Evolutionary conservation across 1,140 invertebrate genomes (phyloP).

Genomic region (Aphaenogaster floridana): DNA sequence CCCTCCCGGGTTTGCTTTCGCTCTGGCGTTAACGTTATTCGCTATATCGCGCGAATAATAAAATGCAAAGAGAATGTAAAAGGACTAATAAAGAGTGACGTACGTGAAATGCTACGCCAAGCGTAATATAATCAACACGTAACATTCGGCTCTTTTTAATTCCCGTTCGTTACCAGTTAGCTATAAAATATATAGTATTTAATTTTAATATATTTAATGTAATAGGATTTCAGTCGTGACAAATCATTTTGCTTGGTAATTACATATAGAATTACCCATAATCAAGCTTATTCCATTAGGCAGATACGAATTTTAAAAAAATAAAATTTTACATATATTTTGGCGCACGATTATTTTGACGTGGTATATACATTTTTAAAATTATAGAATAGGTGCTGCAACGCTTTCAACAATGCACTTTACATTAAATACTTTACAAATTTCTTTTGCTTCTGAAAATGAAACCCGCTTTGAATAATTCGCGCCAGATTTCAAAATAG

Average conservation of each 20-base stretch:
- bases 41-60: conserved; percentile 30
- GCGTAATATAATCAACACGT: conserved; percentile 33
- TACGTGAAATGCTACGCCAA: background rate
- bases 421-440: background rate
- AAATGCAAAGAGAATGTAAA: conserved; percentile 31
- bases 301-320: background rate
- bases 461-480: background rate
- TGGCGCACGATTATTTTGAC: background rate
- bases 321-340: background rate
- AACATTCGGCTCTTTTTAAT: conserved; percentile 6
- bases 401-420: background rate
- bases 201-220: background rate
- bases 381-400: background rate
- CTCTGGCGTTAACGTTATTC: conserved; percentile 8
- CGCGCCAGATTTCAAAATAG: background rate
- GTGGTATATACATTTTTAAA: background rate
- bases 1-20: background rate
- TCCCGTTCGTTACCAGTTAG: background rate
- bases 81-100: conserved; percentile 41
- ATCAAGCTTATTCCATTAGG: background rate
- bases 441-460: background rate
- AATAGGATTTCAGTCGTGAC: background rate
- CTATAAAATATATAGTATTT: background rate
- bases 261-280: background rate
- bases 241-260: background rate